Conservation (phyloP, 2,888 invertebrate species). For the Drosophila neutralis region DNA sequence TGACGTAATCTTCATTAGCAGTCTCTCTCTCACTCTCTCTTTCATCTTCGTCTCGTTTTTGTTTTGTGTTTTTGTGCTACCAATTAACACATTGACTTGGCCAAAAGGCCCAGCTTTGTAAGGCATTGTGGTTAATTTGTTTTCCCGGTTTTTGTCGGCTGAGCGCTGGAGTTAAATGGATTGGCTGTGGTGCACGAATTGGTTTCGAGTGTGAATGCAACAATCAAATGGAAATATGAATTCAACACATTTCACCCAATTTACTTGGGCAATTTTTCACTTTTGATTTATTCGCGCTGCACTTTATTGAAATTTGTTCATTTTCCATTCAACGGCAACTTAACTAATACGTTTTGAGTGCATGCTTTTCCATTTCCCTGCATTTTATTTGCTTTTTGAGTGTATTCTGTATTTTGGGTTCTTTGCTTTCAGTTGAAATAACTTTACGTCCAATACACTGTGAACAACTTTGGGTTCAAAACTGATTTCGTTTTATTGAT, state of each 20-base stretch:
- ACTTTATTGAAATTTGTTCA: neutral
- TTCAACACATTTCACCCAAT: conserved; percentile 1
- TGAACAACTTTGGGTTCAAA: neutral
- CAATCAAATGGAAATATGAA: neutral
- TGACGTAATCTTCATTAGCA: conserved; percentile 24
- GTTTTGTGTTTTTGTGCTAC: neutral
- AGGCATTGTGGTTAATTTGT: conserved; percentile 11
- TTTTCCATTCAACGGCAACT: conserved; percentile 1
- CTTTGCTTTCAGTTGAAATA: neutral
- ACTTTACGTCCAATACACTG: neutral
- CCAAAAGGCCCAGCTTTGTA: conserved; percentile 24
- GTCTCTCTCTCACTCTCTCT: neutral
- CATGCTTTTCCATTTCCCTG: neutral
- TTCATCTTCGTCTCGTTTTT: neutral
- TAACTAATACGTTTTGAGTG: conserved; percentile 14
- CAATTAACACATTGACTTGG: conserved; percentile 27
- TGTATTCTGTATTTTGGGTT: neutral
- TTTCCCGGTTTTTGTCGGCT: conserved; percentile 1
- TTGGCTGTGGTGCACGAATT: conserved; percentile 16
- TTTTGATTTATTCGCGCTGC: conserved; percentile 3
- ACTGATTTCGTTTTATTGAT: neutral
- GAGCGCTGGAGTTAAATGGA: conserved; percentile 7
- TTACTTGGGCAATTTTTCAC: neutral
- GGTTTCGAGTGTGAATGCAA: conserved; percentile 1
- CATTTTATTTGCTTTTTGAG: neutral